phyloP scores from a whole-genome alignment of 2,113 vertebrate species.

The Okapia johnstoni region DNA sequence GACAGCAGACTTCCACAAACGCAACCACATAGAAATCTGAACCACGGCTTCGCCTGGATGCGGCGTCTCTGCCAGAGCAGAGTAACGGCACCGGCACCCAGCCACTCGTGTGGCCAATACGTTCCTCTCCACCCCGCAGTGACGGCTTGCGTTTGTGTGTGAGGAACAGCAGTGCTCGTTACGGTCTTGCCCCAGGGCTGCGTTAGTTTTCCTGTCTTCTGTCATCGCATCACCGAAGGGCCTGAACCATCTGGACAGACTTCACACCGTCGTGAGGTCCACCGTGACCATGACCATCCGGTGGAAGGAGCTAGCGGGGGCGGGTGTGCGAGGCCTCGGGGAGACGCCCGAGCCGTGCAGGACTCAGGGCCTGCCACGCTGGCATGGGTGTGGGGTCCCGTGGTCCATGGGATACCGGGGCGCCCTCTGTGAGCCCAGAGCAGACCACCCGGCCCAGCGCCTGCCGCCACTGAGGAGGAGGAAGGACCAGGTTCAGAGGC shows the following conservation, averaged over 20 bases:
- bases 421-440: background rate
- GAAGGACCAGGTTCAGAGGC: accelerated
- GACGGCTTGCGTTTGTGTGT: accelerated
- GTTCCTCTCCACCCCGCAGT: background rate
- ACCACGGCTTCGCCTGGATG: background rate
- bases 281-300: accelerated
- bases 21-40: accelerated
- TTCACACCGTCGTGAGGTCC: accelerated
- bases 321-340: accelerated
- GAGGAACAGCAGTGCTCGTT: accelerated
- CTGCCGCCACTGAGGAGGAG: background rate
- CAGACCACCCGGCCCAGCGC: background rate
- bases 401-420: accelerated
- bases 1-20: accelerated
- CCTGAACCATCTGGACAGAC: background rate
- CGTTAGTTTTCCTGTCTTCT: background rate
- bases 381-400: accelerated
- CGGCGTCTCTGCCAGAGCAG: background rate
- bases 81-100: accelerated
- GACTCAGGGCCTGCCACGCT: accelerated
- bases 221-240: accelerated
- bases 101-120: accelerated
- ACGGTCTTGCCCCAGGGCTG: background rate
- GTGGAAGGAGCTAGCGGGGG: background rate
- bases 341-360: accelerated